Percentiles rank a stretch among this genome's conserved stretches.
Conservation (phyloP, 1,140 invertebrate genomes). For the Hetaerina americana region DNA sequence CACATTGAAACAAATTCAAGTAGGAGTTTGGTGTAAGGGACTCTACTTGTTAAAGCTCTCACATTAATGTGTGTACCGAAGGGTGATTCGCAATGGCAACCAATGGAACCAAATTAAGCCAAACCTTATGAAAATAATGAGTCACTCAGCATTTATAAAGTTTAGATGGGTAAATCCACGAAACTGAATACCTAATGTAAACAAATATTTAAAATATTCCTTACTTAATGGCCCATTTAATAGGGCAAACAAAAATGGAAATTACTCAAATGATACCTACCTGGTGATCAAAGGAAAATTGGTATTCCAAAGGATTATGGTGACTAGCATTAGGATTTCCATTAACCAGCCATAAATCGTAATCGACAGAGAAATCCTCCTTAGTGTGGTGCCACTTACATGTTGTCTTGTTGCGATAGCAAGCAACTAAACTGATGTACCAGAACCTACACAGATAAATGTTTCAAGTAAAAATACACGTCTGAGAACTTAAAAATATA, state of each 20-base stretch:
- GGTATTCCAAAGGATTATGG: constrained; percentile 78
- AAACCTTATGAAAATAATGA: too few species aligned
- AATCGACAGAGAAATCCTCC: constrained; percentile 46
- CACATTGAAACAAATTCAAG: too few species aligned
- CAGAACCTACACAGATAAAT: constrained; percentile 58
- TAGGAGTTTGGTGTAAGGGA: too few species aligned
- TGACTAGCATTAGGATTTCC: constrained; percentile 76
- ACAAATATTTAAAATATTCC: too few species aligned
- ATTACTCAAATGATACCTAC: constrained; percentile 20
- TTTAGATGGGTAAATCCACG: too few species aligned
- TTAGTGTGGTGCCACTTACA: constrained; percentile 73
- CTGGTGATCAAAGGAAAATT: constrained; percentile 92
- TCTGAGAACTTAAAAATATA: constrained; percentile 3
- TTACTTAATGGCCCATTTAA: too few species aligned
- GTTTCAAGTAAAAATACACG: neutral
- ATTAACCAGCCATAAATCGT: constrained; percentile 94
- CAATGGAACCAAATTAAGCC: too few species aligned
- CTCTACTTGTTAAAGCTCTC: too few species aligned
- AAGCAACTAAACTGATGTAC: constrained; percentile 89
- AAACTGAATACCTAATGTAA: too few species aligned
- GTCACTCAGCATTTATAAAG: too few species aligned
- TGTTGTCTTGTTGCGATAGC: constrained; percentile 61
- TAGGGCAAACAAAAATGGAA: constrained; percentile 7
- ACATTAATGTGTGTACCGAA: too few species aligned
- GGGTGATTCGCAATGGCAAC: too few species aligned